Base-by-base conservation (phyloP, 2,888 invertebrate genomes). In the Camptogramma bilineatum region DNA sequence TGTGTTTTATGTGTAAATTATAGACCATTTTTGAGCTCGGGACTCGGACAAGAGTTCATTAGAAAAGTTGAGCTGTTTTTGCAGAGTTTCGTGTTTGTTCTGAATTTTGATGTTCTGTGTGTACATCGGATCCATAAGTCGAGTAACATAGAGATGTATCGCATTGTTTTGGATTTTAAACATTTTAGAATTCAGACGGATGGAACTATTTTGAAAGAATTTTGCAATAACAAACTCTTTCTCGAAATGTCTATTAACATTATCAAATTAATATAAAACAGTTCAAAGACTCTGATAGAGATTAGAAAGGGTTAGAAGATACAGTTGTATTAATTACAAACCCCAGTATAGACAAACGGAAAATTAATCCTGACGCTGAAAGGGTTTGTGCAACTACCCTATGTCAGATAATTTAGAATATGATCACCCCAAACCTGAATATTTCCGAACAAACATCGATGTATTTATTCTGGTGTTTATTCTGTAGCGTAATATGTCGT, bases 1-100 rank as follows among this genome's bases (percentile, higher is more conserved):
- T 90, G 90, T 87, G 89, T 91, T 93, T 93, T 93, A 91, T 91
- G 91, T 91, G 90, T 87, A 93, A 93, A 93, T 93, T 93, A 91
- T 90, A 91, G 91, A 82, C 84, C 87, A 87, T 93, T 93, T 93
- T 92, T 91, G 86, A 90, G 84, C 83, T 84, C 84, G 77, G 79
- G 80, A 85, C 87, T 84, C 83, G 82, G 85, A 90, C 88, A 91
- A 90, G 78, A 78, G 80, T 88, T 90, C 92, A 84, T 91, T 91
- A 88, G 87, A 89, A 87, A 88, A 88, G 83, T 88, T 90, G 62
- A 61, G 42, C 51, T 60, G 54, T 76, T 71, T 64, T 51, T 50
- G 48, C n/a, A 34, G 48, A 51, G 21, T 56, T 42, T 28, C 24
- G 47, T 59, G 21, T 59, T 57, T 50, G 28, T 61, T 58, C 19